Conservation (phyloP, 2,888 invertebrate genomes). For the Cylloceria caligata region DNA sequence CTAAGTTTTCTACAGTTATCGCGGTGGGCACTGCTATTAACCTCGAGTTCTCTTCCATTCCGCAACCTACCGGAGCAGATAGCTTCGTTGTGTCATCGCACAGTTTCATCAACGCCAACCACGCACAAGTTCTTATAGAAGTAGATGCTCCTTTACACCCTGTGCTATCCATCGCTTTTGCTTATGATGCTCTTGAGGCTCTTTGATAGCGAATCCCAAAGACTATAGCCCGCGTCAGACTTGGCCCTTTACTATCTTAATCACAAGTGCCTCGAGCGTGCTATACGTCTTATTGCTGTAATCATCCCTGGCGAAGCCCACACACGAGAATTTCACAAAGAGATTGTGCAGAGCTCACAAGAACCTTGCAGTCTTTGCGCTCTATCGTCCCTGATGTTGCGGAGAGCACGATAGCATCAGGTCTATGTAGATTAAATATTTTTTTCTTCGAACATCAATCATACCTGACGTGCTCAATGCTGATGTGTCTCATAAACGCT, state of each 20-base stretch:
- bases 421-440: neutral
- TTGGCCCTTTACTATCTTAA: conserved; percentile 25
- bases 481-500: neutral
- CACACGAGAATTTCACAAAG: conserved; percentile 10
- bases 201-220: conserved; percentile 42
- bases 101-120: conserved; percentile 19
- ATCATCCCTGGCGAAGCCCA: neutral
- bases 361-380: conserved; percentile 20
- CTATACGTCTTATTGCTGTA: conserved; percentile 3
- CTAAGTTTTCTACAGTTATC: neutral
- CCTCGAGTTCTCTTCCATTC: neutral
- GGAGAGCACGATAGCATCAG: conserved; percentile 1
- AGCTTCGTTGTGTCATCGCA: conserved; percentile 6
- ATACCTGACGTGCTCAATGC: neutral
- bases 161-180: conserved; percentile 3
- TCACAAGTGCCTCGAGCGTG: conserved; percentile 22
- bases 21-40: neutral
- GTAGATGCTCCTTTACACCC: neutral
- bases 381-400: neutral
- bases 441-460: neutral
- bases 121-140: neutral
- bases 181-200: conserved; percentile 13
- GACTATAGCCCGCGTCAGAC: conserved; percentile 31
- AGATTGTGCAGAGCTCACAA: conserved; percentile 2
- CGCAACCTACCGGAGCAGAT: neutral